Conservation (phyloP, 2,113 vertebrate species). For the Phalacrocorax brasilianus region DNA sequence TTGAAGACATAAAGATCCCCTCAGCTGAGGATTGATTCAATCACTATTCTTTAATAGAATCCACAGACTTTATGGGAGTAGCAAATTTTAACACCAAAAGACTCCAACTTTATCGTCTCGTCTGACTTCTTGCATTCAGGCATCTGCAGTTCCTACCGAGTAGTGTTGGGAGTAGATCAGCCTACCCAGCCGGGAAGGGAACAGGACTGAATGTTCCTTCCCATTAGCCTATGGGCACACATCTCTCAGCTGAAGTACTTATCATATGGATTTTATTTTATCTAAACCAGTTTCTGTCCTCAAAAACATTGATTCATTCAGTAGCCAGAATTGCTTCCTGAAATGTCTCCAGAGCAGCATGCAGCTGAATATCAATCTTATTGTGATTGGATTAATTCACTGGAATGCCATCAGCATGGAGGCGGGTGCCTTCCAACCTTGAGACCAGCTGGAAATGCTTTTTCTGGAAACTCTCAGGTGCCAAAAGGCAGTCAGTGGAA, state of each 20-base stretch:
- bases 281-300: neutral
- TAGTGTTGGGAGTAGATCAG: neutral
- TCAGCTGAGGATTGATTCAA: neutral
- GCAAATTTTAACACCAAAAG: neutral
- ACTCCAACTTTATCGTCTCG: neutral
- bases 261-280: neutral
- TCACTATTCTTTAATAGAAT: neutral
- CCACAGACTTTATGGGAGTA: neutral
- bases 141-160: neutral
- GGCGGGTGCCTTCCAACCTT: slow-evolving; percentile 23
- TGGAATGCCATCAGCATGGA: slow-evolving; percentile 5
- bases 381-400: slow-evolving; percentile 14
- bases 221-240: neutral
- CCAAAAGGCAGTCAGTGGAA: slow-evolving; percentile 44
- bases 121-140: neutral
- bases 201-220: neutral
- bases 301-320: neutral
- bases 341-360: neutral
- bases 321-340: slow-evolving; percentile 1
- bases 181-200: neutral
- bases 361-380: slow-evolving; percentile 16
- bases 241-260: neutral
- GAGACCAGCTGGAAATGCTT: slow-evolving; percentile 47
- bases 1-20: neutral
- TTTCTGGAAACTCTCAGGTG: slow-evolving; percentile 33